A percentile compares a stretch with the other conserved stretches of the same genome.
Evolutionary conservation across 2,113 vertebrate genomes (phyloP).

Genomic region (Galeopterus variegatus): DNA sequence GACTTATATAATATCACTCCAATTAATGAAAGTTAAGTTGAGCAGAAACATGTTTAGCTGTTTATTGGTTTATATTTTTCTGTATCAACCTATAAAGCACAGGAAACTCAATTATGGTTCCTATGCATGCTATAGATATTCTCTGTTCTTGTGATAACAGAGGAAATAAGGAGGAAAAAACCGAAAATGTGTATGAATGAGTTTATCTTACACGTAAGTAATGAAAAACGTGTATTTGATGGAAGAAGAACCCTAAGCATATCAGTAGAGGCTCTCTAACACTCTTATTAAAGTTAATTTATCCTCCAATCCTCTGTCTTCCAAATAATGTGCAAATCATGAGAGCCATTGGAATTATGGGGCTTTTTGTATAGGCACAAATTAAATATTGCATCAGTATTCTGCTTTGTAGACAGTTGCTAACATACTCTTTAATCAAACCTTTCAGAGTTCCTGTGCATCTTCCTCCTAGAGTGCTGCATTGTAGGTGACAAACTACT

Average conservation of each 20-base stretch:
- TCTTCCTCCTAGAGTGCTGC: not conserved
- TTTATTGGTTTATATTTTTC: not conserved
- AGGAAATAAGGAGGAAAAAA: not conserved
- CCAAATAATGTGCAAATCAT: not conserved
- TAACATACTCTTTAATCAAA: too few species aligned
- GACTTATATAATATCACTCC: not conserved
- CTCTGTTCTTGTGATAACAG: not conserved
- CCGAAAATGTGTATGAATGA: not conserved
- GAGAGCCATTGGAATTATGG: not conserved
- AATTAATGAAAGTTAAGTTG: not conserved
- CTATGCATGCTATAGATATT: not conserved
- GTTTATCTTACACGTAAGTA: not conserved
- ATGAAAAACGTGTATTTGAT: not conserved
- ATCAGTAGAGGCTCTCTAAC: too few species aligned
- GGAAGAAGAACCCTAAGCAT: not conserved
- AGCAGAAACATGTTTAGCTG: not conserved
- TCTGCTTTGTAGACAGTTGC: not conserved
- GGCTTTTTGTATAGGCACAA: not conserved
- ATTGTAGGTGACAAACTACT: not conserved
- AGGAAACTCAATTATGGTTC: not conserved
- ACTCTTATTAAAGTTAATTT: not conserved
- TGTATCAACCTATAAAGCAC: not conserved
- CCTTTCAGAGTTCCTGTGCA: not conserved
- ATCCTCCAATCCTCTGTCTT: not conserved
- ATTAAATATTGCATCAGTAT: not conserved